A percentile compares a stretch with the other conserved stretches of the same genome.
phyloP scores from a whole-genome alignment of 2,888 invertebrate genomes.

The Pomacea canaliculata region DNA sequence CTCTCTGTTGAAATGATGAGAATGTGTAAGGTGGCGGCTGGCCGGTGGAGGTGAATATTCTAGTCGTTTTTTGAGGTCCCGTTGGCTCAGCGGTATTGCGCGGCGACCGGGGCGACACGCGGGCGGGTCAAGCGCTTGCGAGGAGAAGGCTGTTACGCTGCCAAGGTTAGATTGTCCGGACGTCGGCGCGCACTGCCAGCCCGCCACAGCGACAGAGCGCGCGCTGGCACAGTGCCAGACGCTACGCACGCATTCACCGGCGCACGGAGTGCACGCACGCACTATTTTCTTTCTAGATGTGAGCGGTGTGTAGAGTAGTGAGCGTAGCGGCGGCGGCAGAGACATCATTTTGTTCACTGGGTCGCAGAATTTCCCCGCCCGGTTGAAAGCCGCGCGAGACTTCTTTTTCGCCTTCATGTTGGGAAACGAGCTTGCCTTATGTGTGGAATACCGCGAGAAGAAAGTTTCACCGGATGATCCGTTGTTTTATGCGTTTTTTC shows the following conservation, averaged over 20 bases:
- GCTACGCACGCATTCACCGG: constrained; percentile 5
- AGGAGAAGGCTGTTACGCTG: background rate
- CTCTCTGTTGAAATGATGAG: no score
- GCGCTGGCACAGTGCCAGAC: constrained; percentile 42
- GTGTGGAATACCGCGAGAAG: no score
- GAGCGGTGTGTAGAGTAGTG: constrained; percentile 23
- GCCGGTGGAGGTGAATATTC: no score
- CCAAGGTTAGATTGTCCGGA: constrained; percentile 14
- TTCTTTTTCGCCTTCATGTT: no score
- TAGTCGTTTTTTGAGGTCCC: background rate
- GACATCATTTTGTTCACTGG: background rate
- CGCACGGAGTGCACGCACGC: constrained; percentile 21
- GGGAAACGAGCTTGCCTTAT: no score
- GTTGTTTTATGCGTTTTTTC: no score
- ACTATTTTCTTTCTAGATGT: constrained; percentile 18
- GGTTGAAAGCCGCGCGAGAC: no score
- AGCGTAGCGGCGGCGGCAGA: constrained; percentile 8
- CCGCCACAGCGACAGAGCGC: constrained; percentile 22
- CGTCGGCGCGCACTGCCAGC: constrained; percentile 5
- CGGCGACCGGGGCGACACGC: background rate
- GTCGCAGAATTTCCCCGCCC: background rate
- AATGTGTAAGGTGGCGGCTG: no score
- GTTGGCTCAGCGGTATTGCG: background rate
- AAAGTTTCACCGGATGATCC: no score
- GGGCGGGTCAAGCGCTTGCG: background rate